Conservation (phyloP, 2,113 vertebrate species). For the Melanocharis versteri region DNA sequence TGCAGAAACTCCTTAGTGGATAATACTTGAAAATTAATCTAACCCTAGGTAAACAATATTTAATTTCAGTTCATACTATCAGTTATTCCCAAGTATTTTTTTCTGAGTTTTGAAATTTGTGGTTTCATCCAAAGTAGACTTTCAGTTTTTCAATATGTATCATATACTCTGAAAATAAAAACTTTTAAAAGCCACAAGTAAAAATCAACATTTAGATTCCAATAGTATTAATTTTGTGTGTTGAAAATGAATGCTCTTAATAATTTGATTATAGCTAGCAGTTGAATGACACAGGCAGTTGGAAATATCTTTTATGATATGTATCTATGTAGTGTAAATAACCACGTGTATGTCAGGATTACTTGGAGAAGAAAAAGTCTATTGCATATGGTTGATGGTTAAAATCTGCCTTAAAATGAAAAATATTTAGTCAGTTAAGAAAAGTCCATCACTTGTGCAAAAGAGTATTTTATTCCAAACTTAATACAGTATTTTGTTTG, state of each 20-base stretch:
- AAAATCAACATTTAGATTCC: background rate
- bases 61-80: background rate
- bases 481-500: background rate
- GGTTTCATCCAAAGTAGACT: background rate
- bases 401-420: background rate
- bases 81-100: background rate
- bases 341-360: background rate
- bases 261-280: background rate
- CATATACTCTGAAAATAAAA: background rate
- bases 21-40: background rate
- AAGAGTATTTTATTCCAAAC: background rate
- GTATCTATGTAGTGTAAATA: background rate
- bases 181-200: background rate
- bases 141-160: background rate
- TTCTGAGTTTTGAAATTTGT: background rate
- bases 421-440: background rate
- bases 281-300: background rate
- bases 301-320: background rate
- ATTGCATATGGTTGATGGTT: rapidly evolving
- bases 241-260: background rate
- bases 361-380: background rate
- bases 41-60: background rate
- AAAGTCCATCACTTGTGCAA: background rate
- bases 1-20: background rate
- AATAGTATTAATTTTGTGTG: background rate